Evolutionary conservation across 1,140 invertebrate species (phyloP), one percentile per base, ranked within the genome.

Genomic region (Lutraria rhynchaena): DNA sequence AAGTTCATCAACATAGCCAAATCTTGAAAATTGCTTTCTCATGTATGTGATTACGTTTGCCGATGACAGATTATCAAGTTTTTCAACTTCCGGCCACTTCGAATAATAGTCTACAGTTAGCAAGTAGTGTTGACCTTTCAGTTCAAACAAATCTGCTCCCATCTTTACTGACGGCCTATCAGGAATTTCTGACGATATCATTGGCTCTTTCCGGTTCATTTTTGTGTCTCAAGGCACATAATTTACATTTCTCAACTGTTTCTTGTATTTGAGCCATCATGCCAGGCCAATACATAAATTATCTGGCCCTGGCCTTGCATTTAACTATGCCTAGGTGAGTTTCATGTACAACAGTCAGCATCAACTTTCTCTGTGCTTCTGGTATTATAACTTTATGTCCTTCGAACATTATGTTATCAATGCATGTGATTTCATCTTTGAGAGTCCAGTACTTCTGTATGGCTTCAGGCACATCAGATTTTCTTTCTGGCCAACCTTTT

Each of bases 21-120:
- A 15, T 7, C 22, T 29, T 3, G 82, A 51, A 11, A 53, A 57
- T 55, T 71, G 65, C 37, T 53, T 76, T 27, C 27, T n/a, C 0
- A 70, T 55, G 5, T 93, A 85, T 83, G 93, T 91, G 15, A 90
- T 82, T 90, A 92, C 93, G 78, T 91, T 92, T 22, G 80, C 9
- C 24, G 33, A 61, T 73, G 67, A 27, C 37, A 58, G 22, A 13
- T 11, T 29, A 15, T 44, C 29, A 11, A 65, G 60, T 37, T 65
- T 76, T 29, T 27, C 61, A 17, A 84, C 31, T 27, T 80, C 85
- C 1, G 74, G 31, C 27, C 53, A 87, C 17, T 74, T 53, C 13
- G 76, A 78, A 60, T 58, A 84, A 57, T 69, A 85, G 44, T 87
- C 81, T 22, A 63, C 41, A 24, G 41, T 35, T 41, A 63, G 37